phyloP scores from a whole-genome alignment of 2,888 invertebrate species.

The Drosophila meridiana region DNA sequence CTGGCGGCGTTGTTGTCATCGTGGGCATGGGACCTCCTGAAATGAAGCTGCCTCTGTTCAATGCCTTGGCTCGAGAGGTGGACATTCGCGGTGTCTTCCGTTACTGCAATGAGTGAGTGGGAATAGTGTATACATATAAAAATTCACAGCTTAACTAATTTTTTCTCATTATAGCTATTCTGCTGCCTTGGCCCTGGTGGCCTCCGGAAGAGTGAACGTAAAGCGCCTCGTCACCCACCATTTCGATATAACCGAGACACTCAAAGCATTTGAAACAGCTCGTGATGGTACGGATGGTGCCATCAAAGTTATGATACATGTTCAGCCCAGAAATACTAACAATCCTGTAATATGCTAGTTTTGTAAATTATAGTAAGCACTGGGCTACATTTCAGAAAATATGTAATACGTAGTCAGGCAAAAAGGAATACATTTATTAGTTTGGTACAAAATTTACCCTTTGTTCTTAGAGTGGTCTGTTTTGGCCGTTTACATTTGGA shows the following conservation, averaged over 20 bases:
- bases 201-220: slow-evolving; percentile 91
- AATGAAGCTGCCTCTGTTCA: slow-evolving; percentile 92
- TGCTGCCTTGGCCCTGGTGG: slow-evolving; percentile 91
- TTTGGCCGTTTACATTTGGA: background rate
- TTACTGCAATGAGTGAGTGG: slow-evolving; percentile 93
- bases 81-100: slow-evolving; percentile 97
- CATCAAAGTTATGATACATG: slow-evolving; percentile 95
- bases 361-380: background rate
- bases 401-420: background rate
- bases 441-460: background rate
- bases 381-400: background rate
- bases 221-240: slow-evolving; percentile 94
- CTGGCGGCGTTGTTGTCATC: too few relatives aligned
- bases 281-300: slow-evolving; percentile 90
- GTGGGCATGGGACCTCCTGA: slow-evolving; percentile 85
- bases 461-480: background rate
- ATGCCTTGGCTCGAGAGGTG: slow-evolving; percentile 93
- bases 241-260: slow-evolving; percentile 90
- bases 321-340: slow-evolving; percentile 87
- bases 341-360: slow-evolving; percentile 82
- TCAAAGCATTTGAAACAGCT: slow-evolving; percentile 93
- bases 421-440: background rate
- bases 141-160: background rate
- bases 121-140: slow-evolving; percentile 40
- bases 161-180: slow-evolving; percentile 88